Percentiles rank a stretch among this genome's conserved stretches.
These are phyloP conservation scores for Nymphalis polychloros DNA, from an alignment of 2,888 invertebrate species.

Conservation along the genomic window DNA sequence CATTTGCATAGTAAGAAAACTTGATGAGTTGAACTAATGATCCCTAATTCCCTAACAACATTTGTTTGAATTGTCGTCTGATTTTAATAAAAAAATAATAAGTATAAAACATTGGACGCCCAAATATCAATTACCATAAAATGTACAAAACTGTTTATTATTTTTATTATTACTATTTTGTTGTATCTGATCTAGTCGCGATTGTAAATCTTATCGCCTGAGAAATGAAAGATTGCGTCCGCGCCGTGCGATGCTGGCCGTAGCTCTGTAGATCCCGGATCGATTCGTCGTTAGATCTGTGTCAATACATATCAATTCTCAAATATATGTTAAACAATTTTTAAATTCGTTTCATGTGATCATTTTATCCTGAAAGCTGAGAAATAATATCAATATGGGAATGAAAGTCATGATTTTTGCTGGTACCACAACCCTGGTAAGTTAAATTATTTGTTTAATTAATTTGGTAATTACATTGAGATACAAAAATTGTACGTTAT, in stretches of 20 bases:
- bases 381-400: constrained; percentile 18
- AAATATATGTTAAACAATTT: neutral
- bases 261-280: constrained; percentile 18
- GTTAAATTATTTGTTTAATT: constrained; percentile 4
- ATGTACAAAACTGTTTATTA: neutral
- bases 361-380: neutral
- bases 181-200: constrained; percentile 33
- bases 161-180: constrained; percentile 13
- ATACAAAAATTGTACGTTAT: no score
- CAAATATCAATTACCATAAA: no score
- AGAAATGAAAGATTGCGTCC: constrained; percentile 36
- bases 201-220: constrained; percentile 34
- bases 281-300: constrained; percentile 12
- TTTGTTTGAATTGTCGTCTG: no score
- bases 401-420: constrained; percentile 28
- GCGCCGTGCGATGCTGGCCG: constrained; percentile 36
- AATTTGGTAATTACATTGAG: neutral
- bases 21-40: no score
- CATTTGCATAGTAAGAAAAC: no score
- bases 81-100: no score
- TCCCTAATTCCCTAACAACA: no score
- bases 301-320: neutral
- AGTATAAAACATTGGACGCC: no score
- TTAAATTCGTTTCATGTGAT: neutral
- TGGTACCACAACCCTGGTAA: constrained; percentile 30